Evolutionary conservation across 1,140 invertebrate species (phyloP), one percentile per base, ranked within the genome.

Genomic region (Aphaenogaster rudis): DNA sequence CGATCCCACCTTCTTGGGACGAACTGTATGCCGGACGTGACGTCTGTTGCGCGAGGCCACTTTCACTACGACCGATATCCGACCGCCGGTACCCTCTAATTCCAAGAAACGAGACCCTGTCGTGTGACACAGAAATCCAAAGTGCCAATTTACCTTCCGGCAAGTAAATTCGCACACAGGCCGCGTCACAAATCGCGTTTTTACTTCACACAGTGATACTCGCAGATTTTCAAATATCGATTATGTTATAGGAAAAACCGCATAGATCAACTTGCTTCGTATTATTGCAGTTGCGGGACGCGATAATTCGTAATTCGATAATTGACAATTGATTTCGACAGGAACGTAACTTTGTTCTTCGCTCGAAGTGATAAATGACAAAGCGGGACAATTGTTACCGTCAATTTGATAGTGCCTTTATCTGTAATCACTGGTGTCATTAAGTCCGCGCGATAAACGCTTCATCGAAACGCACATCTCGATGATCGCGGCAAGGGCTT

Each of bases 1-100:
- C 87, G 81, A 91, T 87, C 74, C 78, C 74, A 42, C 50, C 45
- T 79, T 50, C 89, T 84, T 71, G 52, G 63, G 67, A 64, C 86
- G 85, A 90, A 88, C 74, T 90, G 87, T 91, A 88, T 86, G 76
- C 87, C 82, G 89, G 86, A 88, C 90, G 89, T 91, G 89, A 88
- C 89, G 86, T 86, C 50, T 84, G 78, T 78, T n/a, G 36, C 50
- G 74, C 88, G 45, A 78, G 54, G 61, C 76, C 88, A 80, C 88
- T 91, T 88, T 86, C 74, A 17, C 67, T 9, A 1, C 9, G 5
- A 21, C 11, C 57, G 21, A 78, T 78, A 78, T 64, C 42, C 17
- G 17, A 50, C 33, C 72, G n/a, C 52, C 36, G n/a, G 5, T 82
- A 5, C 11, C 39, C 39, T 67, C 36, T 64, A 48, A n/a, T 54